Base-by-base conservation (phyloP, 1,140 invertebrate genomes). In the Monomorium pharaonis region DNA sequence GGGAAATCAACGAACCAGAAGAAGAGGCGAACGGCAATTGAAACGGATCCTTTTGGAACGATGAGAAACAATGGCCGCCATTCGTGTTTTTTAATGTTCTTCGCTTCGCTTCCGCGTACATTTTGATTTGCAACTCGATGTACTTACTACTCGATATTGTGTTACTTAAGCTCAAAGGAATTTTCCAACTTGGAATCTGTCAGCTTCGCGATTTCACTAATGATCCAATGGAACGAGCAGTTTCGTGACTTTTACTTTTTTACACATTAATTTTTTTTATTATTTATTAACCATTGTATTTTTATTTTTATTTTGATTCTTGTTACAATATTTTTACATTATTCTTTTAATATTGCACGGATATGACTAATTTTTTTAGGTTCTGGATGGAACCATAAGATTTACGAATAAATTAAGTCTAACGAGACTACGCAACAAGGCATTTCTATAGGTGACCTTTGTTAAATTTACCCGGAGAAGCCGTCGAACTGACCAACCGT, bases 361-460 rank as follows among this genome's bases (percentile, higher is more conserved):
- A 37, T 37, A 63, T 42, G 33, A 65, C 16, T 42, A 4, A 6
- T 42, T 21, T 67, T 14, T 10, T 3, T 44, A 12, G 3, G 9
- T 24, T 44, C 21, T 42, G 21, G 10, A 2, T 2, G 5, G 24
- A 47, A 27, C 33, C 9, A 56, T 24, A n/a, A 77, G 42, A 63
- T 63, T 63, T 47, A 21, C 42, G 2, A 60, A n/a, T 44, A 44
- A 60, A 65, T 65, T 42, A 7, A 21, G 18, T 3, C 16, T 33
- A 49, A 49, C 54, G 37, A 33, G 21, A 24, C n/a, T 65, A 47
- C 42, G 58, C 58, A 77, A 77, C 12, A 10, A 75, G 27, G 44
- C 30, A n/a, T 30, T 54, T 9, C 18, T 85, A 87, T 76, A 33
- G 47, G 21, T 21, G 30, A 87, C 76, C 80, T 88, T 78, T 85